Base-by-base conservation (phyloP, 2,113 vertebrate species). In the Sinocyclocheilus maitianheensis region DNA sequence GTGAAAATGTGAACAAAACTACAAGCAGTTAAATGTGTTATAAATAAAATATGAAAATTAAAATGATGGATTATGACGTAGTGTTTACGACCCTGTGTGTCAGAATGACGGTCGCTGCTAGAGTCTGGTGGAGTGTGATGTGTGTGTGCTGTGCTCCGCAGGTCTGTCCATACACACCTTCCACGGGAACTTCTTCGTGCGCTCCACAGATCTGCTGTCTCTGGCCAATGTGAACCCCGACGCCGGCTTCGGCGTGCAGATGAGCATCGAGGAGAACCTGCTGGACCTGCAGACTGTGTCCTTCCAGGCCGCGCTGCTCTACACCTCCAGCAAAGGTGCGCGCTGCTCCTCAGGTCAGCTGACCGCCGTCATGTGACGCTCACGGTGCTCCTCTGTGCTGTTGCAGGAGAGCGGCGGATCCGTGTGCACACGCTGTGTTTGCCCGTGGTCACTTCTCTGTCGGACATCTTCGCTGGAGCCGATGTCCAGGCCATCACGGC, bases 101-200 rank as follows among this genome's bases (percentile, higher is more conserved):
- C 13, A 51, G 4, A 53, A 53, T 53, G 14, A 1, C 14, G 48
- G 48, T 13, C 4, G 48, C 0, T 51, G 48, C 13, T 51, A 1
- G 3, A 51, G 48, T 51, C 48, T 51, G 48, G 10, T 48, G 46
- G 3, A 48, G 43, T 46, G 43, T 8, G 40, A 7, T 43, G 40
- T 46, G 43, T 46, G 43, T 46, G 43, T 46, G 43, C 2, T 46
- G 43, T 46, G 43, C 43, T 43, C 48, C 8, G 13, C 69, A 99
- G 98, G 98, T 90, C 94, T 99, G 90, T 99, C 98, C 92, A 99
- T 99, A 93, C 98, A 99, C 89, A 99, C 98, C 69, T 99, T 99
- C 96, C 98, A 99, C n/a, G 98, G 98, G 43, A 98, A 99, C 95
- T 99, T 99, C 95, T 99, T 99, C 1, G 98, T 99, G 30, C 94